A percentile compares a stretch with the other conserved stretches of the same genome.
phyloP scores from a whole-genome alignment of 2,888 invertebrate species.

The Phyllotreta striolata region DNA sequence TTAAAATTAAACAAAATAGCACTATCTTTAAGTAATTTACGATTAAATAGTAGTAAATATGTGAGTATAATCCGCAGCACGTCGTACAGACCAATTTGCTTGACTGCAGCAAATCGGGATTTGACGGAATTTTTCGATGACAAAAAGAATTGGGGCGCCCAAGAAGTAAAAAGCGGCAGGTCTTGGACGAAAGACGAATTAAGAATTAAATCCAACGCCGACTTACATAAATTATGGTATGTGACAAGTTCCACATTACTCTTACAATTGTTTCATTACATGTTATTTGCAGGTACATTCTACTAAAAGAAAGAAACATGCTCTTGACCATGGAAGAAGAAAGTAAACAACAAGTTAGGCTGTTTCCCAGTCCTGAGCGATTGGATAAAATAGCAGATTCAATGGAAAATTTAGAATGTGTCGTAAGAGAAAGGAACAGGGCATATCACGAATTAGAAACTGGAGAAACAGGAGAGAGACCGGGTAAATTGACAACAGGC shows the following conservation, averaged over 20 bases:
- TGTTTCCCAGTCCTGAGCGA: conserved; percentile 92
- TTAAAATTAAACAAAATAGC: too few relatives aligned
- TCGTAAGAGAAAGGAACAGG: conserved; percentile 89
- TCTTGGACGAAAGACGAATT: conserved; percentile 91
- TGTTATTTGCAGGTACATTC: conserved; percentile 74
- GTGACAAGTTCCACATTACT: too few relatives aligned
- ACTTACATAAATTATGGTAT: conserved; percentile 97
- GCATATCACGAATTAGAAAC: conserved; percentile 92
- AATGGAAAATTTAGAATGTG: conserved; percentile 91
- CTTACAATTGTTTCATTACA: too few relatives aligned
- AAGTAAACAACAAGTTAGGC: conserved; percentile 68
- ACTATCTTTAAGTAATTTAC: too few relatives aligned
- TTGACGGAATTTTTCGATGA: conserved; percentile 92
- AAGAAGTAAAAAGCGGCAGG: conserved; percentile 80
- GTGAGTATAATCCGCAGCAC: too few relatives aligned
- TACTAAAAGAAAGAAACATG: conserved; percentile 97
- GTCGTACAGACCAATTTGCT: too few relatives aligned
- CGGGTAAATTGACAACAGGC: conserved; percentile 67
- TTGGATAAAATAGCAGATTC: conserved; percentile 93
- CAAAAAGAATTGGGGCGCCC: conserved; percentile 82
- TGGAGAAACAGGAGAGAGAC: conserved; percentile 83
- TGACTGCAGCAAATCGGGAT: conserved; percentile 60
- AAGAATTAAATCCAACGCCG: conserved; percentile 91
- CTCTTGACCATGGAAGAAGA: conserved; percentile 94
- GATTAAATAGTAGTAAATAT: too few relatives aligned